phyloP scores from a whole-genome alignment of 2,888 invertebrate genomes.

The Auanema freiburgensis region DNA sequence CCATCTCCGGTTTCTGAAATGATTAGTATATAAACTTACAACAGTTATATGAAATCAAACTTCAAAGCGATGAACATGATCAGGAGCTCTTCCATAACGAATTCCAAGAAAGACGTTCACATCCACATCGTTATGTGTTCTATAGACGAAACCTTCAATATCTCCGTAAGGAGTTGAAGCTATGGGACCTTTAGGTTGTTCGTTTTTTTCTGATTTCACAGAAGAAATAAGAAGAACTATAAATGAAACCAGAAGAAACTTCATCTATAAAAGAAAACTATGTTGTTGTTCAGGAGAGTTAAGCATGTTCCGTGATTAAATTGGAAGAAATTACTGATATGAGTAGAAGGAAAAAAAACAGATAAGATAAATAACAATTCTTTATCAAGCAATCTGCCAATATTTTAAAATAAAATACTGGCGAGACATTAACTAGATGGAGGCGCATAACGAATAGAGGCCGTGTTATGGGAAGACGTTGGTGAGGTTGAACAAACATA shows the following conservation, averaged over 20 bases:
- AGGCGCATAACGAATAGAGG: too few relatives aligned
- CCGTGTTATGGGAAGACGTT: too few relatives aligned
- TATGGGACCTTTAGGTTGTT: background rate
- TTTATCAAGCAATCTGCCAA: too few relatives aligned
- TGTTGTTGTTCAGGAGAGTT: too few relatives aligned
- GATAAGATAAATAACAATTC: too few relatives aligned
- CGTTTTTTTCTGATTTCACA: background rate
- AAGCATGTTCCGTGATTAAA: too few relatives aligned
- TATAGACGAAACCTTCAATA: slow-evolving; percentile 15
- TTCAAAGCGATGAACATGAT: slow-evolving; percentile 43
- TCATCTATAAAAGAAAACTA: background rate
- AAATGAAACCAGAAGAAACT: slow-evolving; percentile 11
- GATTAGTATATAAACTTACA: background rate
- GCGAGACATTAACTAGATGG: too few relatives aligned
- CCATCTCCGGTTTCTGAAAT: slow-evolving; percentile 44
- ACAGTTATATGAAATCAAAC: slow-evolving; percentile 15
- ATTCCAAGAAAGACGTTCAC: slow-evolving; percentile 44
- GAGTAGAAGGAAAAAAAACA: too few relatives aligned
- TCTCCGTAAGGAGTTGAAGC: background rate
- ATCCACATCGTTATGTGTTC: slow-evolving; percentile 10
- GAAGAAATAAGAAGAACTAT: background rate
- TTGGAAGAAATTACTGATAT: too few relatives aligned
- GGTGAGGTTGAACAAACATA: too few relatives aligned
- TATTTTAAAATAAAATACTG: too few relatives aligned
- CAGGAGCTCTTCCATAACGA: slow-evolving; percentile 46